A percentile compares a stretch with the other conserved stretches of the same genome.
These are phyloP conservation scores for Apamea epomidion DNA, from an alignment of 2,888 invertebrate genomes.

Conservation along the genomic window DNA sequence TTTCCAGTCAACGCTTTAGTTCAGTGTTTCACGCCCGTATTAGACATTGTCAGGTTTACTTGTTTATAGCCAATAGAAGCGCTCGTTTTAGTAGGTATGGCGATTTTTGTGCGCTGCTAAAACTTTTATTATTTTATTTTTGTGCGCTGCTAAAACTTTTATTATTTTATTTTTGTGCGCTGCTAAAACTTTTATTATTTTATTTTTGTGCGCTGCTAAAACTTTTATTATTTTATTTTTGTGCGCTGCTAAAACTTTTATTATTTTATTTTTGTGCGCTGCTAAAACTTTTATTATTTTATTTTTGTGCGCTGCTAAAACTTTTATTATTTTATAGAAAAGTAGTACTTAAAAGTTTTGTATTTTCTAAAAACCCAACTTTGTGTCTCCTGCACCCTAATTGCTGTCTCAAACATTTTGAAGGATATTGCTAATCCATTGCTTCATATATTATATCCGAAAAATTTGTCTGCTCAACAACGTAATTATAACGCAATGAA, in stretches of 20 bases:
- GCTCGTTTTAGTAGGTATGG: constrained; percentile 6
- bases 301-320: neutral
- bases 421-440: neutral
- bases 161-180: too few relatives aligned
- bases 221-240: neutral
- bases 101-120: neutral
- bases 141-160: too few relatives aligned
- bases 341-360: neutral
- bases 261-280: constrained; percentile 1
- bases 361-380: neutral
- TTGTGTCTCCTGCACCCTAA: neutral
- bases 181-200: neutral
- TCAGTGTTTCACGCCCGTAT: constrained; percentile 59
- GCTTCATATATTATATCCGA: neutral
- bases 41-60: constrained; percentile 45
- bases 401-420: neutral
- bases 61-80: constrained; percentile 37
- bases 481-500: neutral
- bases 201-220: too few relatives aligned
- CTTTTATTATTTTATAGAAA: neutral
- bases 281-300: too few relatives aligned
- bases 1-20: constrained; percentile 67
- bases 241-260: neutral
- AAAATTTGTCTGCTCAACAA: neutral
- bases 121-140: neutral